A percentile compares a stretch with the other conserved stretches of the same genome.
Conservation (phyloP, 2,113 vertebrate genomes). For the Lathamus discolor region DNA sequence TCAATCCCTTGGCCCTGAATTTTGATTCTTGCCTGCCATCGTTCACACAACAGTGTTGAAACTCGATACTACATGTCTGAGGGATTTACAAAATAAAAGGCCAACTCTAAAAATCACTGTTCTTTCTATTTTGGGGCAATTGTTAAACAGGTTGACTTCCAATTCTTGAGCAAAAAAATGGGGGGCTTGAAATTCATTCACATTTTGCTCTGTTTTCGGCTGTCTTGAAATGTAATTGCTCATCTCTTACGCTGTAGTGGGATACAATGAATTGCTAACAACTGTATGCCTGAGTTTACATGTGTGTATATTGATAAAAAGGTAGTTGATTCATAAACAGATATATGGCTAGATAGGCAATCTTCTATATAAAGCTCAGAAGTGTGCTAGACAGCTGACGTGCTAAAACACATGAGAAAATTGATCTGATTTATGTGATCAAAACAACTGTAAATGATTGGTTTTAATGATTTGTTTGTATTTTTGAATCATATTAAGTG, state of each 20-base stretch:
- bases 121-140: not conserved
- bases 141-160: not conserved
- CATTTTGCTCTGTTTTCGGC: not conserved
- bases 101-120: not conserved
- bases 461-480: not conserved
- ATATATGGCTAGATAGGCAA: not conserved
- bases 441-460: not conserved
- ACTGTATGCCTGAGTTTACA: not conserved
- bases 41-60: not conserved
- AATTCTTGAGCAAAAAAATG: not conserved
- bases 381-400: not conserved
- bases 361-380: not conserved
- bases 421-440: not conserved
- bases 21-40: not conserved
- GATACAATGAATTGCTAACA: not conserved
- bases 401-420: not conserved
- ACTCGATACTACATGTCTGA: not conserved
- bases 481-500: not conserved
- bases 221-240: not conserved
- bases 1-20: not conserved
- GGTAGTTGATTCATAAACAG: not conserved
- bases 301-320: not conserved
- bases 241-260: fast-evolving
- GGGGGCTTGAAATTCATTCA: not conserved
- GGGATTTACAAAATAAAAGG: not conserved